Evolutionary conservation across 2,888 invertebrate genomes (phyloP), one percentile per base, ranked within the genome.

Genomic region (Drosophila kambysellisi): DNA sequence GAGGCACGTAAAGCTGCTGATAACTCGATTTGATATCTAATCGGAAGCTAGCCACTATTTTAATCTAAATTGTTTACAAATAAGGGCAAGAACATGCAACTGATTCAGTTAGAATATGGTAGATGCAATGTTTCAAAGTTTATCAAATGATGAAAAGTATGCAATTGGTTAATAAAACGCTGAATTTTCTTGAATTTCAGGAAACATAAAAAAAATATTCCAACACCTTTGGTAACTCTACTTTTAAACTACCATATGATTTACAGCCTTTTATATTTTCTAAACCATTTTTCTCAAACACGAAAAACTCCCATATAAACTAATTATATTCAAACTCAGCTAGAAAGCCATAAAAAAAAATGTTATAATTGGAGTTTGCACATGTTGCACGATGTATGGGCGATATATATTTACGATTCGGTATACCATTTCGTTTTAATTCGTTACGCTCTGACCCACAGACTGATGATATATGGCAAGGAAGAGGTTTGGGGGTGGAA

Each of bases 391-490:
- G 25, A 56, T 37, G 35, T 20, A 51, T 17, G 17, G 4, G 7
- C 46, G 20, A 41, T 29, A 53, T 11, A 32, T 30, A 9, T 29
- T 8, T 35, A 53, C n/a, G 39, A 33, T 70, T 25, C n/a, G 46
- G 48, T 72, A 9, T 15, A 43, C 4, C n/a, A 29, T 71, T 70
- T 53, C 52, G 32, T 30, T 39, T 25, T 11, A 30, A 51, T 72
- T 29, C 56, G 74, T 58, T 71, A 57, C 57, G 74, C 65, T 71
- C 52, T 48, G 64, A 68, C 54, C 67, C 56, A 56, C 67, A 65
- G 20, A 56, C 50, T 65, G 67, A 48, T 71, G 74, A 64, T 57
- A 48, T 63, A 58, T 50, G 30, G 25, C 33, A 46, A 29, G 41
- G 17, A 12, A 35, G 46, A 35, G 53, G 53, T 20, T 17, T 20